phyloP scores from a whole-genome alignment of 2,797 vertebrate species.

The Macrochelys suwanniensis region DNA sequence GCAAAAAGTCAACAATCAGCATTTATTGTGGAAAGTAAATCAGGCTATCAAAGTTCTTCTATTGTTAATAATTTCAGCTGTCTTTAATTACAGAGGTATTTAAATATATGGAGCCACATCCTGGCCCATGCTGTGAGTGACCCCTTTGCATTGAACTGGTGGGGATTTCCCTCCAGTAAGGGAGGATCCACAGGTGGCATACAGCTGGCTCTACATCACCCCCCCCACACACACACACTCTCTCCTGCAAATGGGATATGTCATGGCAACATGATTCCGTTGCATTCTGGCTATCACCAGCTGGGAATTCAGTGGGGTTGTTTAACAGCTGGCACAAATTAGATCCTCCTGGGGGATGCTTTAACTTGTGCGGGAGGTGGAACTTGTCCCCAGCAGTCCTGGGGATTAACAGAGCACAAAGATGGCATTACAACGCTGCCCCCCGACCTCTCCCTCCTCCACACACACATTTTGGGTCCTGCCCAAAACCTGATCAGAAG shows the following conservation, averaged over 20 bases:
- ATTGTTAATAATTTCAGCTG: not conserved
- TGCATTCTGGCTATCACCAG: not conserved
- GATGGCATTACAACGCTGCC: not conserved
- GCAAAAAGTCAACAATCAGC: slow-evolving; percentile 2
- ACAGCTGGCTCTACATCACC: not conserved
- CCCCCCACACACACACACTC: not conserved
- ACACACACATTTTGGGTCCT: not conserved
- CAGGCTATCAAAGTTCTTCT: not conserved
- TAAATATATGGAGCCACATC: not conserved
- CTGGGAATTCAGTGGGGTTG: not conserved
- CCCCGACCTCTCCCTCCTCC: not conserved
- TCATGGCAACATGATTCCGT: not conserved
- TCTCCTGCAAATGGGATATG: not conserved
- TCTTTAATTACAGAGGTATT: not conserved
- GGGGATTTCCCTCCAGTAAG: not conserved
- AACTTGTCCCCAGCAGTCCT: not conserved
- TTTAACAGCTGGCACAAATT: not conserved
- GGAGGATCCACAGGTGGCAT: not conserved
- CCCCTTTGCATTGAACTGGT: not conserved
- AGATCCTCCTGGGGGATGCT: not conserved
- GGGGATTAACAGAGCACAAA: not conserved
- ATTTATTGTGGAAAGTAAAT: not conserved
- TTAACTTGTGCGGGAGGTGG: not conserved
- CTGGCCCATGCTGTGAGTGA: not conserved
- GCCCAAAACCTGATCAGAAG: not conserved